Percentiles rank a stretch among this genome's conserved stretches.
These are phyloP conservation scores for Acanthosepion lycidas DNA, from an alignment of 2,888 invertebrate genomes.

Conservation along the genomic window DNA sequence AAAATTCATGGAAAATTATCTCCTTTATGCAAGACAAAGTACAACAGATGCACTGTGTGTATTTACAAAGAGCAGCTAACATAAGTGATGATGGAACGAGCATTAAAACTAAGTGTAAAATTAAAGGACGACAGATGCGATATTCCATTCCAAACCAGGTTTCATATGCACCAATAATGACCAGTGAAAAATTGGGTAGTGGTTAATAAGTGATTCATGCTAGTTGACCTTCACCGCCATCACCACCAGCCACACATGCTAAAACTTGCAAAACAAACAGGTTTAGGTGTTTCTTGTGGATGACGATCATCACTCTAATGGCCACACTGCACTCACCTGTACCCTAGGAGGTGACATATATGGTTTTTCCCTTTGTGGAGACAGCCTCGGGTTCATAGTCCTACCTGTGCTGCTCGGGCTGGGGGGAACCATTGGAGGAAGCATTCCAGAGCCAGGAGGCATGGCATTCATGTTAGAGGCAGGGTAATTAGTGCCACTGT, in stretches of 20 bases:
- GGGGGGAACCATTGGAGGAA: conserved; percentile 48
- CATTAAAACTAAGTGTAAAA: no score
- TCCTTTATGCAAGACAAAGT: background rate
- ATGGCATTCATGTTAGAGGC: conserved; percentile 36
- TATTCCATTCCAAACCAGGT: conserved; percentile 41
- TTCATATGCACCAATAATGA: conserved; percentile 44
- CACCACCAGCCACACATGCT: conserved; percentile 49
- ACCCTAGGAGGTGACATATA: conserved; percentile 55
- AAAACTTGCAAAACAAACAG: conserved; percentile 45
- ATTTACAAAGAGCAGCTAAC: background rate
- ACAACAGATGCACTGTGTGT: conserved; percentile 10
- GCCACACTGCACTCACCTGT: conserved; percentile 51
- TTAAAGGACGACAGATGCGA: conserved; percentile 36
- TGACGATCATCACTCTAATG: conserved; percentile 45
- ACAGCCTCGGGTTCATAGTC: conserved; percentile 48
- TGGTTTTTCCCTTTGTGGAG: conserved; percentile 49
- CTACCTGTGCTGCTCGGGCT: conserved; percentile 48
- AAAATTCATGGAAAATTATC: background rate
- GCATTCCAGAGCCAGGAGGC: conserved; percentile 48
- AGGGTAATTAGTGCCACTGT: conserved; percentile 39
- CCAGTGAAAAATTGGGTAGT: conserved; percentile 45
- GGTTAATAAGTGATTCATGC: conserved; percentile 49
- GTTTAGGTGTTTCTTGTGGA: conserved; percentile 46
- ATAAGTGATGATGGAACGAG: background rate
- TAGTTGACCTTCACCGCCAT: conserved; percentile 48